Evolutionary conservation across 2,113 vertebrate genomes (phyloP), one percentile per base, ranked within the genome.

Genomic region (Esox niger): DNA sequence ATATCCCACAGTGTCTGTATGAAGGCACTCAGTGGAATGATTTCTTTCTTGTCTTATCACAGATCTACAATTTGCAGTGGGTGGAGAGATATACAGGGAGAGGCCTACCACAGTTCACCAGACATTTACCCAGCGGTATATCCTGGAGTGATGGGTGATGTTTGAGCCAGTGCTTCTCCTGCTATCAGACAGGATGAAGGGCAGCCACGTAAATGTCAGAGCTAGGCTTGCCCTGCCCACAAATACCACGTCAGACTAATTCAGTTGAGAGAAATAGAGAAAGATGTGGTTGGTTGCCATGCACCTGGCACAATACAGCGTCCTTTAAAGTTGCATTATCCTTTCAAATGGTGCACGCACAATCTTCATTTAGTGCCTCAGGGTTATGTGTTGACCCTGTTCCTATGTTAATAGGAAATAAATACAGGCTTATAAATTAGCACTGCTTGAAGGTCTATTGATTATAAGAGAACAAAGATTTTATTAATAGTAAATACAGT

Each of bases 401-500:
- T n/a, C 25, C 27, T 30, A 23, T 63, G 23, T 25, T 1, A 9
- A 69, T n/a, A 25, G 10, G 59, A 27, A 62, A 55, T 38, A 43
- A 26, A 62, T 69, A 15, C 6, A 43, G 20, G 33, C 27, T 33
- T 55, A 54, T 55, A 13, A 6, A 33, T 6, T 32, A 54, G n/a
- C 20, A 26, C 4, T 35, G 4, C 31, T 49, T 62, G 17, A 54
- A 20, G 23, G 58, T 20, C 20, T 30, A 49, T 52, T 69, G 29
- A 62, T 62, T 54, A 33, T 10, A 38, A 8, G 9, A 27, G 29
- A 35, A 26, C 38, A 31, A 23, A n/a, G 33, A 68, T 31, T 49
- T 13, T 27, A 32, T 69, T 25, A 60, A 61, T 69, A 69, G 25
- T n/a, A 69, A 69, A 60, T 61, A 68, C 61, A 69, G 49, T 61